phyloP scores from a whole-genome alignment of 2,888 invertebrate species.

The Nomada hirtipes region DNA sequence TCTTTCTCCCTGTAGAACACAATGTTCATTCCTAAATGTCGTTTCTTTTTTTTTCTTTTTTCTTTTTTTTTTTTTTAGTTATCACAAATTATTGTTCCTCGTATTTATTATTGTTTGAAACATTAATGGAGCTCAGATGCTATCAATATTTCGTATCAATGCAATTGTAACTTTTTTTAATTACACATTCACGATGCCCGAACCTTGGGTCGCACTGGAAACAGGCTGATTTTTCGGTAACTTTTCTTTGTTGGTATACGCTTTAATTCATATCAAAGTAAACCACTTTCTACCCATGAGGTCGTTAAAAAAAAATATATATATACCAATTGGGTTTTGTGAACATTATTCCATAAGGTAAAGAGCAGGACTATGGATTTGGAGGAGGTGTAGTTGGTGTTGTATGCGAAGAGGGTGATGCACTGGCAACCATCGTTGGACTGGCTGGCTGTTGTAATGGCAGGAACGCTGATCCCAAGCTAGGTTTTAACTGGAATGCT shows the following conservation, averaged over 20 bases:
- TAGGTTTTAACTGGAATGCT: conserved; percentile 91
- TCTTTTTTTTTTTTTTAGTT: conserved; percentile 71
- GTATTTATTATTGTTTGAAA: conserved; percentile 78
- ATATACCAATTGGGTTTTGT: conserved; percentile 77
- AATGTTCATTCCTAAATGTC: conserved; percentile 82
- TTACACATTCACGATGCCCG: conserved; percentile 75
- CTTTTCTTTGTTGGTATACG: conserved; percentile 68
- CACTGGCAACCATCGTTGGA: conserved; percentile 79
- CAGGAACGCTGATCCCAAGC: conserved; percentile 92
- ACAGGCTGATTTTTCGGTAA: conserved; percentile 70
- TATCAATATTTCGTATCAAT: conserved; percentile 73
- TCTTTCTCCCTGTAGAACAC: conserved; percentile 81
- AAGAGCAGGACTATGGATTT: conserved; percentile 83
- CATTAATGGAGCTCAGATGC: conserved; percentile 74
- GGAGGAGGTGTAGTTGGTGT: conserved; percentile 83
- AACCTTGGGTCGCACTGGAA: conserved; percentile 73
- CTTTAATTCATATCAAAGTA: conserved; percentile 69
- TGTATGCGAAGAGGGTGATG: conserved; percentile 81
- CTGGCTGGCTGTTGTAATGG: conserved; percentile 86
- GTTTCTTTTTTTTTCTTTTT: conserved; percentile 36
- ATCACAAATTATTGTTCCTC: conserved; percentile 84
- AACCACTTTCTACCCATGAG: conserved; percentile 76
- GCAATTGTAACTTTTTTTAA: conserved; percentile 71
- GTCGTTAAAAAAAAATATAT: conserved; percentile 76
- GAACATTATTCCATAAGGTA: conserved; percentile 75